Percentiles rank a stretch among this genome's conserved stretches.
These are phyloP conservation scores for Hemibagrus wyckioides DNA, from an alignment of 2,113 vertebrate genomes.

Conservation along the genomic window DNA sequence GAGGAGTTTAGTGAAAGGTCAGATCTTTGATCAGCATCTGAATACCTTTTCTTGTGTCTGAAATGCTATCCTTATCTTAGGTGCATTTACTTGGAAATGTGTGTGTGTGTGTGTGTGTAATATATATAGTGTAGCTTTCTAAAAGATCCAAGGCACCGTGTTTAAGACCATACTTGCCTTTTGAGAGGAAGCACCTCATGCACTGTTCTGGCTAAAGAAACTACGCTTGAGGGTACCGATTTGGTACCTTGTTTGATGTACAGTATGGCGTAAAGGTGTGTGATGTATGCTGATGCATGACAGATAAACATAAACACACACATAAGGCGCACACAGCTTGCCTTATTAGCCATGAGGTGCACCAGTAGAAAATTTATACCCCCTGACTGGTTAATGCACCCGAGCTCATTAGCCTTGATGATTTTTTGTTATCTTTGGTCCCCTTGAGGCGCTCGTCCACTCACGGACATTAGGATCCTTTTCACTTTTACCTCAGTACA, in stretches of 20 bases:
- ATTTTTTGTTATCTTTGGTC: not conserved
- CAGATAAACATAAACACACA: not conserved
- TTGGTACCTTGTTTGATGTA: not conserved
- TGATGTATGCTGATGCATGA: not conserved
- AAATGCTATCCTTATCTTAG: not conserved
- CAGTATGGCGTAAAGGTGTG: not conserved
- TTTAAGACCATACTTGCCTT: not conserved
- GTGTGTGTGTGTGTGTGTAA: too few species aligned
- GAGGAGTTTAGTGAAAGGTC: not conserved
- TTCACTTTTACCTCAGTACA: not conserved
- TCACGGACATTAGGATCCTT: not conserved
- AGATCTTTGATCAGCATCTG: not conserved
- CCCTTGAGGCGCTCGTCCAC: not conserved
- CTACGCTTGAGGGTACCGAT: too few species aligned
- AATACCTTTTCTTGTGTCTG: not conserved
- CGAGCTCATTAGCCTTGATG: not conserved
- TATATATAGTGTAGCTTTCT: not conserved
- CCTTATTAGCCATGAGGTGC: not conserved
- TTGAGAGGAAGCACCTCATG: not conserved
- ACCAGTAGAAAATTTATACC: not conserved
- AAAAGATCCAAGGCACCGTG: not conserved
- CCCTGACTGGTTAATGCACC: not conserved
- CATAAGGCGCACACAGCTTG: not conserved
- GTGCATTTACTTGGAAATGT: not conserved
- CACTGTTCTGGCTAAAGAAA: not conserved